These are phyloP conservation scores for Elysia crispata DNA, from an alignment of 2,888 invertebrate species.

Conservation along the genomic window DNA sequence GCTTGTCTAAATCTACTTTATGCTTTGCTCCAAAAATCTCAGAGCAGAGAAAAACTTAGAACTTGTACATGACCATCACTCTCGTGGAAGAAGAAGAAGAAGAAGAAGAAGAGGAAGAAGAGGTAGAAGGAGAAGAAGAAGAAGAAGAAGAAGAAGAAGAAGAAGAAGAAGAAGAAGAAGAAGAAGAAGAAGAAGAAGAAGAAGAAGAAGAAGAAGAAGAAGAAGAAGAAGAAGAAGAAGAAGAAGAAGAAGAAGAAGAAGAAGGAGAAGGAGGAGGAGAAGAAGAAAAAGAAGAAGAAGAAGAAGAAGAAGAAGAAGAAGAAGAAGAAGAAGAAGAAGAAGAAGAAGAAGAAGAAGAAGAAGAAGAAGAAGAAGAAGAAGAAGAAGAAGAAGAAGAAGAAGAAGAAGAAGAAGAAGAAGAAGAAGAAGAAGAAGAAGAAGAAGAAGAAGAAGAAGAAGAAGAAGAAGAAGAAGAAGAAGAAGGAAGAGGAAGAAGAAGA, in stretches of 20 bases:
- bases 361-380: neutral
- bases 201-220: neutral
- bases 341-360: conserved; percentile 10
- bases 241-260: conserved; percentile 6
- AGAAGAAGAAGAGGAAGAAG: too few relatives aligned
- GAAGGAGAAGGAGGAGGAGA: neutral
- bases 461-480: conserved; percentile 10
- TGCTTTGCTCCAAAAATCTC: too few relatives aligned
- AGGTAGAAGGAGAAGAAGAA: neutral
- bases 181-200: neutral
- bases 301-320: neutral
- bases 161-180: neutral
- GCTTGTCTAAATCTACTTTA: too few relatives aligned
- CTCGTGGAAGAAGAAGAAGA: too few relatives aligned
- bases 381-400: neutral
- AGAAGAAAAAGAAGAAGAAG: neutral
- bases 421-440: neutral
- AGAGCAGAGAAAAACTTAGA: too few relatives aligned
- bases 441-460: neutral
- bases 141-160: conserved; percentile 6
- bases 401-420: neutral
- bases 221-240: conserved; percentile 15
- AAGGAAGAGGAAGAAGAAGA: neutral
- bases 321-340: neutral
- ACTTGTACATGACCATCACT: too few relatives aligned